Conservation (phyloP, 2,888 invertebrate genomes). For the Epirrita christyi region DNA sequence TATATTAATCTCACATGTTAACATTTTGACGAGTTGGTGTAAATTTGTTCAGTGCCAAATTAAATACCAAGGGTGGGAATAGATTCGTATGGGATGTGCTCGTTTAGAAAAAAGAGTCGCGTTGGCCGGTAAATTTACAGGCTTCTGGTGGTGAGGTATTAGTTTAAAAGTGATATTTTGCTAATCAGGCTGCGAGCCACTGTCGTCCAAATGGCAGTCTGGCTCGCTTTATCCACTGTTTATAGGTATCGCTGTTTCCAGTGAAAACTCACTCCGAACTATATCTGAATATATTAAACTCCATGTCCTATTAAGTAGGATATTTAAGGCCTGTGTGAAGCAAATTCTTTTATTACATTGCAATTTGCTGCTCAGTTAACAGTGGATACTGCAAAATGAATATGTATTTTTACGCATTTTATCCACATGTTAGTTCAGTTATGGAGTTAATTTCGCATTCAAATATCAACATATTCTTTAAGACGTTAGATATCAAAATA, state of each 20-base stretch:
- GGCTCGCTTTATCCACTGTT: constrained; percentile 38
- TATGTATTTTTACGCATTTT: constrained; percentile 28
- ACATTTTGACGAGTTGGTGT: constrained; percentile 59
- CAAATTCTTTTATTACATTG: constrained; percentile 44
- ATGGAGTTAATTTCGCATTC: background rate
- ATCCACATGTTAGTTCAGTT: background rate
- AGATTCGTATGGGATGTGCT: constrained; percentile 58
- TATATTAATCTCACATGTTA: constrained; percentile 55
- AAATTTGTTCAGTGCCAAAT: constrained; percentile 58
- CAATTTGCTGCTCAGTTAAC: constrained; percentile 42
- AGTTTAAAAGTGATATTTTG: constrained; percentile 79
- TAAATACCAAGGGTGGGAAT: constrained; percentile 51
- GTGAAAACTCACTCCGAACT: constrained; percentile 48
- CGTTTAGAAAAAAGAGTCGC: constrained; percentile 61
- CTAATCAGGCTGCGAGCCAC: constrained; percentile 71
- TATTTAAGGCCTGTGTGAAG: constrained; percentile 43
- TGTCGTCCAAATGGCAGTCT: constrained; percentile 56
- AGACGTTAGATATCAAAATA: too few relatives aligned
- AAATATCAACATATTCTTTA: background rate
- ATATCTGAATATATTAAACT: constrained; percentile 58
- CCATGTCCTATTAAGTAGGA: constrained; percentile 45
- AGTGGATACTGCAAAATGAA: constrained; percentile 31
- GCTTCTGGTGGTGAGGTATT: constrained; percentile 62
- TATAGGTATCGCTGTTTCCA: constrained; percentile 43
- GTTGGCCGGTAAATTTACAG: constrained; percentile 53